Conservation (phyloP, 2,888 invertebrate genomes). For the Sialis lutaria region DNA sequence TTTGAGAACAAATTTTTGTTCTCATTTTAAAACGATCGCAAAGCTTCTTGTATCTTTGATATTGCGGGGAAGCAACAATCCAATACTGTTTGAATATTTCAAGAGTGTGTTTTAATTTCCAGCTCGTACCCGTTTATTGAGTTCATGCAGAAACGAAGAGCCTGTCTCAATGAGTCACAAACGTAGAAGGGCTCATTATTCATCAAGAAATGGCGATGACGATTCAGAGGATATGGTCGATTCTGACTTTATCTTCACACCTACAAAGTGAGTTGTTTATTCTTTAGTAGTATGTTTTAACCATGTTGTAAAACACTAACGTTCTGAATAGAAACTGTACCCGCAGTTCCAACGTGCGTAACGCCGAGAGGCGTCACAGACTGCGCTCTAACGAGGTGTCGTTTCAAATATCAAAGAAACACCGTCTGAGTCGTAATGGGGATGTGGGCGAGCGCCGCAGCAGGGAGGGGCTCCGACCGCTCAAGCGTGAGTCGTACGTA, state of each 20-base stretch:
- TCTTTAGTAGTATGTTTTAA: too few species aligned
- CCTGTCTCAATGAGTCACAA: constrained; percentile 5
- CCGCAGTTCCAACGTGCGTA: not conserved
- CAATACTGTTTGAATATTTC: not conserved
- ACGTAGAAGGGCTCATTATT: constrained; percentile 17
- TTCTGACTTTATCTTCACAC: not conserved
- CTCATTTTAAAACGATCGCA: too few species aligned
- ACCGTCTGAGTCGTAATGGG: constrained; percentile 10
- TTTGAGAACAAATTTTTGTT: too few species aligned
- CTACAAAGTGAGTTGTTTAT: not conserved
- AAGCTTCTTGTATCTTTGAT: too few species aligned
- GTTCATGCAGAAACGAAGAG: too few species aligned
- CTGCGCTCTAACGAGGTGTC: too few species aligned
- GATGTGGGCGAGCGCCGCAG: constrained; percentile 19
- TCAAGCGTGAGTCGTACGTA: constrained; percentile 22
- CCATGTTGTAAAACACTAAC: not conserved
- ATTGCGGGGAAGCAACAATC: too few species aligned
- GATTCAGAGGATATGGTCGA: constrained; percentile 1
- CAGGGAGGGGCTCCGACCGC: constrained; percentile 23
- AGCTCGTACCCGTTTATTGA: not conserved
- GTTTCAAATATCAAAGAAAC: too few species aligned
- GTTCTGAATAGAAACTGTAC: not conserved
- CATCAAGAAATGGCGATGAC: constrained; percentile 7
- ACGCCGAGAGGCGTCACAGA: too few species aligned
- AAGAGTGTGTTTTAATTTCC: not conserved